These are phyloP conservation scores for Calypte anna DNA, from an alignment of 2,113 vertebrate species.

Conservation along the genomic window DNA sequence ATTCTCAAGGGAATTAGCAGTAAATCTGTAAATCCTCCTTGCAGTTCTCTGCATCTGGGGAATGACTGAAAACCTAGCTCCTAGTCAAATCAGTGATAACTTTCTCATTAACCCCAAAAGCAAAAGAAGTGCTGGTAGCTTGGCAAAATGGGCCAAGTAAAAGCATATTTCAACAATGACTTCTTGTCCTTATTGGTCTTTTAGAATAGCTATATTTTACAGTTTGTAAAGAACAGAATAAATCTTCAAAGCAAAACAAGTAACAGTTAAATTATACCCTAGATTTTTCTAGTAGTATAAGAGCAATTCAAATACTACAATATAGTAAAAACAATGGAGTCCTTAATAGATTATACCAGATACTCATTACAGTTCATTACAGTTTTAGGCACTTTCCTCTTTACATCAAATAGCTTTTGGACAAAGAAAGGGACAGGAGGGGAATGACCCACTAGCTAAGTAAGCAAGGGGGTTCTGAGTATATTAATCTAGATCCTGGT, in stretches of 20 bases:
- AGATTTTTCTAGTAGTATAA: neutral
- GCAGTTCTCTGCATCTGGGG: neutral
- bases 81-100: neutral
- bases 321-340: neutral
- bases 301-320: neutral
- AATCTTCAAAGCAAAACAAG: neutral
- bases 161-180: neutral
- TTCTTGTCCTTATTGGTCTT: neutral
- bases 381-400: neutral
- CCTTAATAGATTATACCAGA: fast-evolving
- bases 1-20: neutral
- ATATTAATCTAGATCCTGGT: neutral
- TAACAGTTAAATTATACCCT: neutral
- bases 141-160: neutral
- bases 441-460: neutral
- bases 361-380: neutral
- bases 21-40: neutral
- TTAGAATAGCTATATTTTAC: neutral
- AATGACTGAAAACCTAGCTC: neutral
- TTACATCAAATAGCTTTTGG: neutral
- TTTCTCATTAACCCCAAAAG: neutral
- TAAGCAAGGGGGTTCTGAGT: neutral
- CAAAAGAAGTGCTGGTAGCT: neutral
- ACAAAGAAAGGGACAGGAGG: fast-evolving
- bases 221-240: neutral